phyloP scores from a whole-genome alignment of 1,140 invertebrate species.

The Drosophila subpulchrella region DNA sequence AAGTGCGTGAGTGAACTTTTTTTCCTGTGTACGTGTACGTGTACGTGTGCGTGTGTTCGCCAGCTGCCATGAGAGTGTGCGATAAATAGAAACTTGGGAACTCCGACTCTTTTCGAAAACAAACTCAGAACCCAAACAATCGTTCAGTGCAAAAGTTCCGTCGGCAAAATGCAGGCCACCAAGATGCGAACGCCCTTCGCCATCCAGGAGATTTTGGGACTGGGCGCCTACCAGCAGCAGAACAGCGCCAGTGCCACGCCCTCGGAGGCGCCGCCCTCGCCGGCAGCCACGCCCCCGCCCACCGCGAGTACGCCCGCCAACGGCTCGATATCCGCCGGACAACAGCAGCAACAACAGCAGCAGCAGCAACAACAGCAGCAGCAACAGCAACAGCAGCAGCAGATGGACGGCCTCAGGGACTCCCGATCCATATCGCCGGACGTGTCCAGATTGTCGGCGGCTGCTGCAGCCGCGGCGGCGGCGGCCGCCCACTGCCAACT shows the following conservation, averaged over 20 bases:
- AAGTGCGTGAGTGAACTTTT: constrained; percentile 11
- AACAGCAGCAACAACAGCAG: constrained; percentile 38
- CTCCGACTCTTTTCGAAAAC: not conserved
- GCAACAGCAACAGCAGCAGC: constrained; percentile 34
- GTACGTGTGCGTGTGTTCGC: constrained; percentile 4
- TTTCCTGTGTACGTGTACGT: constrained; percentile 1
- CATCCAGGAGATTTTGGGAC: constrained; percentile 94
- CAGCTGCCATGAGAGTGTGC: constrained; percentile 18
- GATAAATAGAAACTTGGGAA: constrained; percentile 24
- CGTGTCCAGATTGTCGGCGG: constrained; percentile 72
- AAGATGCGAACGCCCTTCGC: constrained; percentile 92
- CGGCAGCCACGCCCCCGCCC: constrained; percentile 68
- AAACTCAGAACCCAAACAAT: not conserved
- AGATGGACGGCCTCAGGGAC: constrained; percentile 42
- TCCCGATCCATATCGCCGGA: constrained; percentile 79
- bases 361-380: constrained; percentile 35
- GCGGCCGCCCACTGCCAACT: constrained; percentile 81
- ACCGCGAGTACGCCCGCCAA: constrained; percentile 56
- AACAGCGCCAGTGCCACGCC: constrained; percentile 62
- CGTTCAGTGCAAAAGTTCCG: constrained; percentile 36
- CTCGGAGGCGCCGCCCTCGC: constrained; percentile 64
- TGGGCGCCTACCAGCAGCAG: constrained; percentile 85
- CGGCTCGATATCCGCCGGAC: constrained; percentile 45
- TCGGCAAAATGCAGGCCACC: constrained; percentile 82
- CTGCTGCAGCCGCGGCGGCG: constrained; percentile 76